These are phyloP conservation scores for Phoxinus phoxinus DNA, from an alignment of 2,113 vertebrate genomes.

Conservation along the genomic window DNA sequence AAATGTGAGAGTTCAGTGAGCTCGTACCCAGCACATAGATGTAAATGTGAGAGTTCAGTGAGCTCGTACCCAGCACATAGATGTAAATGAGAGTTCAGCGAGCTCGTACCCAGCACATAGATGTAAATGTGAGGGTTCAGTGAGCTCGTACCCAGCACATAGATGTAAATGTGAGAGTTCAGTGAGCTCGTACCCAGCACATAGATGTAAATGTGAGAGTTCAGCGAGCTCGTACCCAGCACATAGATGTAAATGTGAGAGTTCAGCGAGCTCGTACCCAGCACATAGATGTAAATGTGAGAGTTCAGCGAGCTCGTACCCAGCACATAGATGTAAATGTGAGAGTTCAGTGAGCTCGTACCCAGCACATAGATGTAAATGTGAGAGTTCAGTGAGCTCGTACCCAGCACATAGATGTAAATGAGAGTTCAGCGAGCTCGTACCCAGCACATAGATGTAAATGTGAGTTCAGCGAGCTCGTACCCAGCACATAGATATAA, in stretches of 20 bases:
- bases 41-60: neutral
- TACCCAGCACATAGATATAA: too few relatives aligned
- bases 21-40: conserved; percentile 89
- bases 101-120: conserved; percentile 86
- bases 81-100: conserved; percentile 61
- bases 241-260: conserved; percentile 78
- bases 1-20: neutral
- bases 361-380: conserved; percentile 85
- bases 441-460: conserved; percentile 88
- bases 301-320: conserved; percentile 72
- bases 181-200: conserved; percentile 81
- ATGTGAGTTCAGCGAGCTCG: too few relatives aligned
- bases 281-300: conserved; percentile 78
- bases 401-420: conserved; percentile 88
- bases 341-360: conserved; percentile 61
- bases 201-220: conserved; percentile 73
- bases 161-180: conserved; percentile 69
- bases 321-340: conserved; percentile 81
- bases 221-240: conserved; percentile 76
- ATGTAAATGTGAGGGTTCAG: conserved; percentile 61
- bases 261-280: conserved; percentile 76
- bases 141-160: conserved; percentile 83
- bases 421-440: conserved; percentile 33
- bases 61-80: conserved; percentile 86
- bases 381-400: conserved; percentile 32